These are phyloP conservation scores for Aurelia coerulea DNA, from an alignment of 30 jellyfish, hydroid and myxozoan species.

Conservation along the genomic window DNA sequence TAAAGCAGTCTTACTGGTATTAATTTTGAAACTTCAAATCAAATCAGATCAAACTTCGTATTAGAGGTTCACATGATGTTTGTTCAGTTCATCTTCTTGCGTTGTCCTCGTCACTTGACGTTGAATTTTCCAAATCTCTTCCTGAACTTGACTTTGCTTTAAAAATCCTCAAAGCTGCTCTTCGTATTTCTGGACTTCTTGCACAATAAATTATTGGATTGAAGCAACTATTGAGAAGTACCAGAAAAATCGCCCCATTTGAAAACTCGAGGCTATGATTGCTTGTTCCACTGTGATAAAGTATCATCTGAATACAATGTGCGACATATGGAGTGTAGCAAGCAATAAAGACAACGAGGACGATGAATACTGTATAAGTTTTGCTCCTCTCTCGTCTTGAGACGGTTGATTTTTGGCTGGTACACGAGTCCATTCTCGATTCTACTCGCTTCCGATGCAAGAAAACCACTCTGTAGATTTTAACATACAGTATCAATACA, in stretches of 20 bases:
- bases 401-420: too few species aligned
- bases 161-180: conserved; percentile 38
- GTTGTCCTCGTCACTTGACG: too few species aligned
- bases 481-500: too few species aligned
- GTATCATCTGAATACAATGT: neutral
- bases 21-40: too few species aligned
- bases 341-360: neutral
- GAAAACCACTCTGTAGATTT: too few species aligned
- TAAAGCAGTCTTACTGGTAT: too few species aligned
- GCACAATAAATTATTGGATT: conserved; percentile 72
- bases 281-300: neutral
- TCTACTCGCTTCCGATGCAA: too few species aligned
- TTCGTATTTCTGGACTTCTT: conserved; percentile 46
- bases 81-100: too few species aligned
- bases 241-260: conserved; percentile 42
- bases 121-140: neutral
- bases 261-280: conserved; percentile 6
- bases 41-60: too few species aligned
- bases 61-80: too few species aligned
- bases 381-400: too few species aligned
- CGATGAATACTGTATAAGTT: neutral
- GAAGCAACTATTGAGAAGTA: conserved; percentile 47
- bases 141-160: neutral
- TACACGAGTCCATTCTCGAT: too few species aligned
- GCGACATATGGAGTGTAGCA: conserved; percentile 12